Base-by-base conservation (phyloP, 2,113 vertebrate species). In the Apistogramma diplotaenia region DNA sequence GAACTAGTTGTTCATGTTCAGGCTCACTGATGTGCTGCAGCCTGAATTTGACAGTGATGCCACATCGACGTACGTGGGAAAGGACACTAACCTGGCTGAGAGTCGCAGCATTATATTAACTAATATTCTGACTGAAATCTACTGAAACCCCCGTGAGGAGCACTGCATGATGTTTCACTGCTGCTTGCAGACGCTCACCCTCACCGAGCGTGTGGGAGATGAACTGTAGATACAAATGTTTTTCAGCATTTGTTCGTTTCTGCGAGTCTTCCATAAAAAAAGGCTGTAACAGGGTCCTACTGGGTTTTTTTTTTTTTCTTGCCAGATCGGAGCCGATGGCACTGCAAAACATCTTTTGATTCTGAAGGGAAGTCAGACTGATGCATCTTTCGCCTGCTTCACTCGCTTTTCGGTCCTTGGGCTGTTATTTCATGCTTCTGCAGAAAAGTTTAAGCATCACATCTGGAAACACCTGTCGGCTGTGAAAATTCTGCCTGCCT, bases 381-480 rank as follows among this genome's bases (percentile, higher is more conserved):
- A 60, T 49, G 18, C 1, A 0, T 62, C 7, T 25, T 77, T 77
- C 27, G 13, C 54, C 25, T 46, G 53, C 25, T 79, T 46, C 13
- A 67, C 60, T 65, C 0, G 3, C 16, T 70, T 49, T 70, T 29
- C 1, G 1, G 23, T 70, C 62, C 9, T 70, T 5, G 1, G 40
- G 62, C 40, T 8, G 40, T 19, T 46, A 21, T 61, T 76, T 60
- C 31, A 31, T 25, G 43, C 46, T 35, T 53, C n/a, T 61, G 65
- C 31, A 29, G 23, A 67, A 27, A 67, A 29, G 46, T 49, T 19
- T 70, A 49, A 70, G 40, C n/a, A 61, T 35, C 57, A 23, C 53
- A 79, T 81, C 49, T 74, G 51, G 51, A 56, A 81, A 62, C 33
- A 43, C 23, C 40, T 74, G 49, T 55, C 9, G 1, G 9, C 31